Evolutionary conservation across 2,797 vertebrate genomes (phyloP), one percentile per base, ranked within the genome.

Genomic region (Danionella dracula): DNA sequence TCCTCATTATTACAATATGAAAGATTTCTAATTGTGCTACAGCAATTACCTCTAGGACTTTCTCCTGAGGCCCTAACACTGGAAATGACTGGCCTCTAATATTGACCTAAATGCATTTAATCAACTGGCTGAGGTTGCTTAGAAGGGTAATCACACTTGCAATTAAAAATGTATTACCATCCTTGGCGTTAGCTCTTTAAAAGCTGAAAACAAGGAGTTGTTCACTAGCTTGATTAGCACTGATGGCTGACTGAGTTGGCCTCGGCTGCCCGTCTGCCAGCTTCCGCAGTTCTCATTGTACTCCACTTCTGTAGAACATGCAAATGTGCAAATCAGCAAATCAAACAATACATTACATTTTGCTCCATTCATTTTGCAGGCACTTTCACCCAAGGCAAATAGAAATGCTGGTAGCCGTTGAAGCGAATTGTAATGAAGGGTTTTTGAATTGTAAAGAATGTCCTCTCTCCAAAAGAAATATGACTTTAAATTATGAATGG

Each of bases 141-240:
- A 38, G 79, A 81, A 55, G 69, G 78, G 82, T 83, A 86, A 88
- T 87, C 86, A 87, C 81, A 87, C 82, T 85, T 75, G 82, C 86
- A 87, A 89, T 89, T 89, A 88, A 87, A 88, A 87, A 83, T 82
- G 81, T 84, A 86, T 89, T 87, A 87, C 77, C 77, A 79, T 81
- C 79, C 76, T 59, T 77, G 80, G 81, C 59, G 49, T 56, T 40
- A 69, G 63, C 77, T 68, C 66, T 78, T 74, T 71, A n/a, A 41
- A 66, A 71, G 79, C 78, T 11, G 70, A 72, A 38, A 66, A 72
- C 72, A 72, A 41, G 69, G 60, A 67, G 54, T 69, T 73, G 75
- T 5, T 55, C 53, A 32, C 42, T 66, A 57, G 66, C 59, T 63
- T 73, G 66, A 83, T 84, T 78, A 83, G 77, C 73, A 68, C 73